phyloP scores from a whole-genome alignment of 1,140 invertebrate species.

The Oncopeltus fasciatus region DNA sequence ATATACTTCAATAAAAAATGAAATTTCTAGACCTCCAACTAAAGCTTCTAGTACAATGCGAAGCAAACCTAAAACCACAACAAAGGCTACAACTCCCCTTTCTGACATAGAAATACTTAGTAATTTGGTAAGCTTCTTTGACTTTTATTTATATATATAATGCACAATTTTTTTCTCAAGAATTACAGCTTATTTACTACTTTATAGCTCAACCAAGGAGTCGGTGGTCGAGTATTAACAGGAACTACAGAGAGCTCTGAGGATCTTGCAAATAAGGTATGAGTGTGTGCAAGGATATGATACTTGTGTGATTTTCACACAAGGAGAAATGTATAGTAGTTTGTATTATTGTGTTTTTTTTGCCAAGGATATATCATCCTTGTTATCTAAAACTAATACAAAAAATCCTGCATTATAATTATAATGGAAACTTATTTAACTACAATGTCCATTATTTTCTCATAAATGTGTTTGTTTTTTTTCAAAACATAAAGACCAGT shows the following conservation, averaged over 20 bases:
- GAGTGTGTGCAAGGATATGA: not conserved
- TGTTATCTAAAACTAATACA: too few relatives aligned
- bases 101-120: conserved; percentile 21
- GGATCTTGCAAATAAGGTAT: not conserved
- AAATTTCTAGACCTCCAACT: too few relatives aligned
- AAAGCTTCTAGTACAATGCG: not conserved
- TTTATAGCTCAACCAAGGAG: conserved; percentile 1
- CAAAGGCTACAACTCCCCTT: not conserved
- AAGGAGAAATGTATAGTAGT: too few relatives aligned
- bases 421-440: too few relatives aligned
- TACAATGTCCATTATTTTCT: too few relatives aligned
- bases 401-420: too few relatives aligned
- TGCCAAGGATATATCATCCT: too few relatives aligned
- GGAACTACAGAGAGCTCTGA: not conserved
- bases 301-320: too few relatives aligned
- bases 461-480: too few relatives aligned
- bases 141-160: not conserved
- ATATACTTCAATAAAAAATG: not conserved
- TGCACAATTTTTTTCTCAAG: not conserved
- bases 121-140: conserved; percentile 17
- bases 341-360: too few relatives aligned
- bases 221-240: not conserved
- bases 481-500: too few relatives aligned
- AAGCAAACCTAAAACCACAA: not conserved
- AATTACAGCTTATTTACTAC: too few relatives aligned